A percentile compares a stretch with the other conserved stretches of the same genome.
Conservation (phyloP, 2,797 vertebrate species). For the Argentina silus region DNA sequence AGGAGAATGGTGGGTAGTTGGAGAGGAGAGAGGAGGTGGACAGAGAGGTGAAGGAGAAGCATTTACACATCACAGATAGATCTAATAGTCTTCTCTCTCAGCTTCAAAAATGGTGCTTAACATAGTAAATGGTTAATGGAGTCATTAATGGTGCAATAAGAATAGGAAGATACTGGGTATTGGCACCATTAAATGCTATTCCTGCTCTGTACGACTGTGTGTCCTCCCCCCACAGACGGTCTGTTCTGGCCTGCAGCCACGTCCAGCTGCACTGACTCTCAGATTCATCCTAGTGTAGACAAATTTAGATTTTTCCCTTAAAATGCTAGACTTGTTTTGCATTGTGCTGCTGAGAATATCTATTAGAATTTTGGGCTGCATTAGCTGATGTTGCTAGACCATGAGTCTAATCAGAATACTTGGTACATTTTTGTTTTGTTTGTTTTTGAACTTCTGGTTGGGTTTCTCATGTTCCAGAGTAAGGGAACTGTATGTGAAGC, state of each 20-base stretch:
- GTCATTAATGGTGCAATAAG: neutral
- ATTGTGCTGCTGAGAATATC: slow-evolving; percentile 14
- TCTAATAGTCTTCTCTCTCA: too few relatives aligned
- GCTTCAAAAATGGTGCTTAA: too few relatives aligned
- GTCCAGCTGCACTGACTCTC: neutral
- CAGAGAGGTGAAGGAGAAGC: too few relatives aligned
- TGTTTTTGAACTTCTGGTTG: too few relatives aligned
- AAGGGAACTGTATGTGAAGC: too few relatives aligned
- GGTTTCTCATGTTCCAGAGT: too few relatives aligned
- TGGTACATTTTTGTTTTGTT: too few relatives aligned
- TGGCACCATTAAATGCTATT: neutral
- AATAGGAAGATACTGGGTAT: neutral
- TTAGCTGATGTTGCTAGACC: neutral
- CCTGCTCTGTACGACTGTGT: neutral
- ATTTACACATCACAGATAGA: too few relatives aligned
- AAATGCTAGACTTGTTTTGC: slow-evolving; percentile 6
- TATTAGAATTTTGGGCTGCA: neutral
- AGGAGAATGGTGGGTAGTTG: too few relatives aligned
- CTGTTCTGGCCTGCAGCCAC: slow-evolving; percentile 16
- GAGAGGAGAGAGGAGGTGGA: too few relatives aligned
- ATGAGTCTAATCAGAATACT: too few relatives aligned
- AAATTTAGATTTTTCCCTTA: neutral
- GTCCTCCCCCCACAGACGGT: neutral
- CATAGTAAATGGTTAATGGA: too few relatives aligned
- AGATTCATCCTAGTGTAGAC: slow-evolving; percentile 1